These are phyloP conservation scores for Vannuccia rotundouncinata DNA, from an alignment of 2,888 invertebrate genomes.

Conservation along the genomic window DNA sequence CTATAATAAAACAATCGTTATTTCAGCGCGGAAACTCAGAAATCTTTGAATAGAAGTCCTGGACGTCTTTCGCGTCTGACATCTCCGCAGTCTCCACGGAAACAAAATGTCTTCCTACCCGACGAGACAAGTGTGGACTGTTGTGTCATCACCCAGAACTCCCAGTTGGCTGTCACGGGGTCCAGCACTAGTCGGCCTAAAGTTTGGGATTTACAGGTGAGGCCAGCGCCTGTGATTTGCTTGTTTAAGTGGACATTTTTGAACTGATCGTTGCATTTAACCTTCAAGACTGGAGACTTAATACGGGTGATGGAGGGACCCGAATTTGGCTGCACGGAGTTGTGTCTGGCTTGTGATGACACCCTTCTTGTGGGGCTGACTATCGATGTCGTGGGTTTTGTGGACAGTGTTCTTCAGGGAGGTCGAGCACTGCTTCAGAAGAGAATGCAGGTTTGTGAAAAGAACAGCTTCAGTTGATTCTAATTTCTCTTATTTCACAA, in stretches of 20 bases:
- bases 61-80: neutral
- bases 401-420: conserved; percentile 2
- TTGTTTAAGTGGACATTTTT: neutral
- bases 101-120: neutral
- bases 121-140: neutral
- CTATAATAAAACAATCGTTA: no score
- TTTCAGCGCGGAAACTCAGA: no score
- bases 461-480: no score
- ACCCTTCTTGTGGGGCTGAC: neutral
- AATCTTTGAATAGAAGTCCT: no score
- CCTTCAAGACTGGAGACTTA: neutral
- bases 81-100: neutral
- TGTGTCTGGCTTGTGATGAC: neutral
- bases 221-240: neutral
- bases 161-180: neutral
- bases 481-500: no score
- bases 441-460: neutral
- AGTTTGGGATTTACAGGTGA: neutral
- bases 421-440: neutral
- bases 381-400: conserved; percentile 4
- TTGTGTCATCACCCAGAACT: neutral
- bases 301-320: neutral
- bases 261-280: neutral
- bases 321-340: neutral
- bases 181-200: conserved; percentile 14